Conservation (phyloP, 2,797 vertebrate genomes). For the Anolis apletophallus region DNA sequence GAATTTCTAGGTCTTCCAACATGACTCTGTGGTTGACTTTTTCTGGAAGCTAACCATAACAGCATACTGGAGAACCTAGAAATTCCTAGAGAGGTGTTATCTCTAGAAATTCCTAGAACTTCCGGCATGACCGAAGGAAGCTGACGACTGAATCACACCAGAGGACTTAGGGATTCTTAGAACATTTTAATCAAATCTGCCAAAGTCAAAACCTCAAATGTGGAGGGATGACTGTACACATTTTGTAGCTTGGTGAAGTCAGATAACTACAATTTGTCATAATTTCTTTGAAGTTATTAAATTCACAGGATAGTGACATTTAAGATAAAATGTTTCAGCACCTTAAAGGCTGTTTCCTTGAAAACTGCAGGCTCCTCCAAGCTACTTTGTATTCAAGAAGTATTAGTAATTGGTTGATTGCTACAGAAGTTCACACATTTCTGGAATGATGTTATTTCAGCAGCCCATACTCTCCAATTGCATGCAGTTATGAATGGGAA, state of each 20-base stretch:
- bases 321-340: not conserved
- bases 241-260: not conserved
- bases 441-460: not conserved
- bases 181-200: no score
- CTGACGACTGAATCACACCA: no score
- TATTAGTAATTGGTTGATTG: not conserved
- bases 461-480: not conserved
- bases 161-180: no score
- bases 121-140: no score
- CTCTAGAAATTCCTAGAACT: no score
- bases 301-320: not conserved
- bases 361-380: not conserved
- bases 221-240: no score
- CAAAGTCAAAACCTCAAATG: no score
- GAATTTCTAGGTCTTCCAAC: no score
- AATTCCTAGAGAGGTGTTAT: no score
- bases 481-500: conserved; percentile 12
- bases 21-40: no score
- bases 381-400: not conserved
- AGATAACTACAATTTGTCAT: not conserved
- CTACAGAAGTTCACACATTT: not conserved
- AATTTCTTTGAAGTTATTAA: not conserved
- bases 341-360: not conserved
- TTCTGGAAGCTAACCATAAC: no score
- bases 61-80: no score